Conservation (phyloP, 1,140 invertebrate species). For the Philotrypesis tridentata region DNA sequence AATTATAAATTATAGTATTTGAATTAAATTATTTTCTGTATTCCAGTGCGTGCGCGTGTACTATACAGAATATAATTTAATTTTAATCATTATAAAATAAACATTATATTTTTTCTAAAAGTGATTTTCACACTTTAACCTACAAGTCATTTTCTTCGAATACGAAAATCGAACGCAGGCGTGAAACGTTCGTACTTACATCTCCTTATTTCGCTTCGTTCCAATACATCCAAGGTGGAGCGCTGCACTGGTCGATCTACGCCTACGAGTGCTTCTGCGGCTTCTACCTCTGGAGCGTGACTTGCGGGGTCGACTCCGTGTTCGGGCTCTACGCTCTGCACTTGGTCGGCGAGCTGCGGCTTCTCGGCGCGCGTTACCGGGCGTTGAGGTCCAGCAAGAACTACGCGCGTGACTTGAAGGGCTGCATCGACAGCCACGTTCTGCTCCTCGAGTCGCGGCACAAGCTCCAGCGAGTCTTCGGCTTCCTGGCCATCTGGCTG, state of each 20-base stretch:
- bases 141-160: too few species aligned
- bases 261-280: neutral
- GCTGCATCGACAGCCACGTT: neutral
- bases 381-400: neutral
- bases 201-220: too few species aligned
- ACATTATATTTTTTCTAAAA: too few species aligned
- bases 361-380: neutral
- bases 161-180: too few species aligned
- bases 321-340: constrained; percentile 56
- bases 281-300: constrained; percentile 27
- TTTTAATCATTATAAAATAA: too few species aligned
- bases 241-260: neutral
- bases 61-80: too few species aligned
- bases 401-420: neutral
- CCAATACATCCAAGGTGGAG: too few species aligned
- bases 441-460: constrained; percentile 11
- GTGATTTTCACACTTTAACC: too few species aligned
- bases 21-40: too few species aligned
- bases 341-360: constrained; percentile 49
- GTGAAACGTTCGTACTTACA: too few species aligned
- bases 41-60: too few species aligned
- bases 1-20: too few species aligned
- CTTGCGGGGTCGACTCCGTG: constrained; percentile 52
- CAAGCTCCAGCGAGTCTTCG: neutral
- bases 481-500: constrained; percentile 1